A percentile compares a stretch with the other conserved stretches of the same genome.
phyloP scores from a whole-genome alignment of 2,113 vertebrate genomes.

The Caloenas nicobarica region DNA sequence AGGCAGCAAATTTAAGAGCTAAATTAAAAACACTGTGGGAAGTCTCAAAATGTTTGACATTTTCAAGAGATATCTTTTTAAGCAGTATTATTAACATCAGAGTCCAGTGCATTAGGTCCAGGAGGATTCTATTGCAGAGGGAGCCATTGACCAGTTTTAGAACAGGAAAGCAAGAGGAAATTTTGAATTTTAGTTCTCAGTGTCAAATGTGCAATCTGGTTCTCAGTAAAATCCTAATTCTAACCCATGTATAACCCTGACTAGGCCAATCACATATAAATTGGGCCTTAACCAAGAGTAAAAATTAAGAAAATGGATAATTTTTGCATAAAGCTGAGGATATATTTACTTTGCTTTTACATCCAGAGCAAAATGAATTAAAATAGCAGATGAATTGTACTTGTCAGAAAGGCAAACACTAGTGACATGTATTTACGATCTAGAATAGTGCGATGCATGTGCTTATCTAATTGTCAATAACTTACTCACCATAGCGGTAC shows the following conservation, averaged over 20 bases:
- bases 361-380: background rate
- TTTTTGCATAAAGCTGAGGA: background rate
- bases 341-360: background rate
- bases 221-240: background rate
- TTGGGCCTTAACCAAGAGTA: background rate
- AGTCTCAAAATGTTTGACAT: background rate
- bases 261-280: background rate
- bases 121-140: background rate
- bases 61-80: background rate
- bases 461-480: background rate
- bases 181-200: background rate
- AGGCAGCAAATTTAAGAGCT: background rate
- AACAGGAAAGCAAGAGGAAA: background rate
- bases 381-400: background rate
- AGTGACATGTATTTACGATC: background rate
- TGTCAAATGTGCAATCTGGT: background rate
- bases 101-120: background rate
- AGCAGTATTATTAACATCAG: background rate
- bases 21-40: background rate
- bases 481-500: slow-evolving; percentile 79
- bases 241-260: background rate
- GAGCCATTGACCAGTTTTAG: background rate
- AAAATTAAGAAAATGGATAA: background rate
- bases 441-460: background rate
- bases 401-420: background rate